Base-by-base conservation (phyloP, 2,113 vertebrate species). In the Setophaga kirtlandii region DNA sequence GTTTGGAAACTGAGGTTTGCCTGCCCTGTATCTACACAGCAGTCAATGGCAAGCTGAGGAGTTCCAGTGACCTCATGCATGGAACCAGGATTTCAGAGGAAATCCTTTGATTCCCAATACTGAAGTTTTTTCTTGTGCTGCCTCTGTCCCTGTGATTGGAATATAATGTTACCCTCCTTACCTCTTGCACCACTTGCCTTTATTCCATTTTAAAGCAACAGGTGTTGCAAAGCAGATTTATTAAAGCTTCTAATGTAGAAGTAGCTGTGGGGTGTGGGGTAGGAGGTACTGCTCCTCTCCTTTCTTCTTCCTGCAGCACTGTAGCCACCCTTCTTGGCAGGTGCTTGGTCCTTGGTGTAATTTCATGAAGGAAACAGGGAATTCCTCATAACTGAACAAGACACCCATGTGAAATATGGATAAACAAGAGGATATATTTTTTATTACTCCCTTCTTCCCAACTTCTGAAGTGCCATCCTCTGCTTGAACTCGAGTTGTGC, bases 1-100 rank as follows among this genome's bases (percentile, higher is more conserved):
- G 18, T 86, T 56, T 96, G 80, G 83, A 93, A 87, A 79, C 80
- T 56, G 85, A 83, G 52, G 12, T 56, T 92, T 67, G 30, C 46
- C 62, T 53, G 65, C 28, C 12, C 35, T 65, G n/a, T 60, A 20
- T 50, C 75, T 42, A 14, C 63, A n/a, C 33, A 76, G 53, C 42
- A 35, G 74, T 65, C 81, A 58, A 0, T 42, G 52, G 55, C 67
- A 76, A 91, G 10, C 52, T 59, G 82, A 83, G 75, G 55, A 46
- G 22, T 63, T 69, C 39, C 55, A 49, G 22, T 2, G 15, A 22
- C 74, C 50, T 91, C 3, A 0, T 63, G 46, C 23, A 12, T 14
- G 10, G 30, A 50, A 16, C 41, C 49, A 49, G 50, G 39, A 33
- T 85, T 86, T 85, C 63, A 70, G 33, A 68, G 37, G 28, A 46